Percentiles rank a stretch among this genome's conserved stretches.
Conservation (phyloP, 2,113 vertebrate genomes). For the Callipepla squamata region DNA sequence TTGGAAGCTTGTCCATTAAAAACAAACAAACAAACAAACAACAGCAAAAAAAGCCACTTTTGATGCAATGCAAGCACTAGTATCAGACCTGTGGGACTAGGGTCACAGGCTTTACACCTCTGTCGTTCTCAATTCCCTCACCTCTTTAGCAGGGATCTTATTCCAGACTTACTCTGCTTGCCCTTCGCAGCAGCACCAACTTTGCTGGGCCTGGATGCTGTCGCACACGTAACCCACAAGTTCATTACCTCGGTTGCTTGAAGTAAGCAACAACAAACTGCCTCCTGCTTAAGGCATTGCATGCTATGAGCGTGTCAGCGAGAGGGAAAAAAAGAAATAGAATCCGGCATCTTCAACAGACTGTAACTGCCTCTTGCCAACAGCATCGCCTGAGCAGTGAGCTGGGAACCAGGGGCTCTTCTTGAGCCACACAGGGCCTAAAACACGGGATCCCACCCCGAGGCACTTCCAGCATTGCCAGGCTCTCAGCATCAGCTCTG, state of each 20-base stretch:
- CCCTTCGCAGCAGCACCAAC: background rate
- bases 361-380: background rate
- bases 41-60: no score
- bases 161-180: background rate
- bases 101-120: background rate
- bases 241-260: background rate
- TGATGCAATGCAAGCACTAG: background rate
- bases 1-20: background rate
- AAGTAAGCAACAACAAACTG: background rate
- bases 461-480: background rate
- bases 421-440: background rate
- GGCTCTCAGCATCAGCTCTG: background rate
- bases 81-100: background rate
- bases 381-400: background rate
- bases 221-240: background rate
- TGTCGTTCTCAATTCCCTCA: background rate
- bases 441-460: background rate
- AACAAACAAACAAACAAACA: background rate
- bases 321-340: background rate
- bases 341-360: background rate
- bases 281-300: background rate
- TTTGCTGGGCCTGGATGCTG: background rate
- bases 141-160: fast-evolving
- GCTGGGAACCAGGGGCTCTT: fast-evolving
- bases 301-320: background rate